phyloP scores from a whole-genome alignment of 2,113 vertebrate genomes.

The Dinomys branickii region DNA sequence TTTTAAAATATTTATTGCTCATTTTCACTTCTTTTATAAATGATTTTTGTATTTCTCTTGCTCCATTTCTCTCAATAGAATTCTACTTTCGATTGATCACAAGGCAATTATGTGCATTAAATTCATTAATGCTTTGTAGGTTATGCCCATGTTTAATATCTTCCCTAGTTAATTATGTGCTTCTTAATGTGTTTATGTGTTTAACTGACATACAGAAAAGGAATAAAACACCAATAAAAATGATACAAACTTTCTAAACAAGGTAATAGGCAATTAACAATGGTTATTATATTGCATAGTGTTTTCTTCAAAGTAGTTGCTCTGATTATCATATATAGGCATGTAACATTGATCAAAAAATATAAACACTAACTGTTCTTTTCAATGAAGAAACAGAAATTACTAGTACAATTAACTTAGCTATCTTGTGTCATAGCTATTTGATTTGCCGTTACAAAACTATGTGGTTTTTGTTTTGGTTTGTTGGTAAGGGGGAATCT shows the following conservation, averaged over 20 bases:
- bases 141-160: neutral
- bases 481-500: neutral
- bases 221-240: no score
- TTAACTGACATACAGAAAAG: neutral
- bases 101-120: neutral
- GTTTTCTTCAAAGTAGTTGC: no score
- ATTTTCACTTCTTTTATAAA: neutral
- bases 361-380: no score
- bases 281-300: no score
- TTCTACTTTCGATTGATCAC: neutral
- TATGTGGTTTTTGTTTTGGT: neutral
- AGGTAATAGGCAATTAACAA: no score
- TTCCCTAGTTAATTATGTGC: neutral
- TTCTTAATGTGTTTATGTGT: neutral
- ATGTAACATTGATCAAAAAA: no score
- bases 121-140: neutral
- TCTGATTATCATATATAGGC: no score
- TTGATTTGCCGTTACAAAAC: neutral
- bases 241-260: no score
- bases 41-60: neutral
- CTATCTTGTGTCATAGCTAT: neutral
- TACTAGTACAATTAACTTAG: no score
- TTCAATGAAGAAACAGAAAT: no score
- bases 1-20: conserved; percentile 46
- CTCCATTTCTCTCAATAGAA: neutral